Evolutionary conservation across 2,797 vertebrate species (phyloP).

Genomic region (Coreius guichenoti): DNA sequence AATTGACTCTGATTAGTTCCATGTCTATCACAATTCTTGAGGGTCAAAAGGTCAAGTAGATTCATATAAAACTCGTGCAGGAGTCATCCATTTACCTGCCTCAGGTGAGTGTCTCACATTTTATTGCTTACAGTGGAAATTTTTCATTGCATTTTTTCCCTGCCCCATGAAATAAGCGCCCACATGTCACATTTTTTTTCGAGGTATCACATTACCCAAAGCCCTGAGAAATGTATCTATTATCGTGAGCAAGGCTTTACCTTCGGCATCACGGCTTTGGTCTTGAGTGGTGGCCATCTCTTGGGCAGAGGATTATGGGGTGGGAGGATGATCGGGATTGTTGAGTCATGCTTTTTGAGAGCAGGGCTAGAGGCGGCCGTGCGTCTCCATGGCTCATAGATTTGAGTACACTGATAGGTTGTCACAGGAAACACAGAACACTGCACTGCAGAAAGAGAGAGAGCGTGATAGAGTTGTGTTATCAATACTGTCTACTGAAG

Average conservation of each 20-base stretch:
- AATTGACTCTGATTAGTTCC: constrained; percentile 61
- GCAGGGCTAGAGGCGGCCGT: constrained; percentile 40
- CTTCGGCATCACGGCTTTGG: neutral
- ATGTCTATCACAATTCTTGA: constrained; percentile 19
- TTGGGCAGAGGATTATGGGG: constrained; percentile 38
- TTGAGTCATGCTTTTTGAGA: constrained; percentile 49
- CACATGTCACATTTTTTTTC: constrained; percentile 21
- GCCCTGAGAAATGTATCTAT: constrained; percentile 21
- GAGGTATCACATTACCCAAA: constrained; percentile 28
- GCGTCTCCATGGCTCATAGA: constrained; percentile 62
- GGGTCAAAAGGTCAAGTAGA: constrained; percentile 43
- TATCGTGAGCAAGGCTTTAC: constrained; percentile 21
- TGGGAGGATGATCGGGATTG: constrained; percentile 11
- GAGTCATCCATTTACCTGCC: constrained; percentile 26
- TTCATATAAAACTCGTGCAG: neutral
- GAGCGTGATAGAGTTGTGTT: constrained; percentile 45
- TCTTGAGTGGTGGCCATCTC: constrained; percentile 35
- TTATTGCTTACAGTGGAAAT: constrained; percentile 30
- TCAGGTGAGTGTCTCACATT: constrained; percentile 37
- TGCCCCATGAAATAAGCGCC: constrained; percentile 10
- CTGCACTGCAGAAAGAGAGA: constrained; percentile 55
- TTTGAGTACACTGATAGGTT: constrained; percentile 59
- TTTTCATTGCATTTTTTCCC: constrained; percentile 36
- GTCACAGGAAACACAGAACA: constrained; percentile 55
- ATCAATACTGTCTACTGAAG: constrained; percentile 66